These are phyloP conservation scores for Virgularia gustaviana DNA, from an alignment of 92 coral and sea anemone genomes.

Conservation along the genomic window DNA sequence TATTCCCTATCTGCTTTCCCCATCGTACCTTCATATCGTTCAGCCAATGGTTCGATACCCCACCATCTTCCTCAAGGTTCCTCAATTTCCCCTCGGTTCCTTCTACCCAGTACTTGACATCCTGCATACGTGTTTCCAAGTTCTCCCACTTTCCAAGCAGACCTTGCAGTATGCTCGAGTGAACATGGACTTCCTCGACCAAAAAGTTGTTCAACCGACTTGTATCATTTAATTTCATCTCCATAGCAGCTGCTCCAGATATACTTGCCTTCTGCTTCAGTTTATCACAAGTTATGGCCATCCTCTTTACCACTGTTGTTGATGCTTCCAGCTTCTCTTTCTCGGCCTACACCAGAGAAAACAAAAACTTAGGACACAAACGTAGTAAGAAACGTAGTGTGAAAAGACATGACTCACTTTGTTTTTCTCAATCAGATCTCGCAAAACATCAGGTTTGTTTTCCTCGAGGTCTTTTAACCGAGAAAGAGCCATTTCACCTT, in stretches of 20 bases:
- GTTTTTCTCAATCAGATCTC: conserved; percentile 54
- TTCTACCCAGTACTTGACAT: conserved; percentile 81
- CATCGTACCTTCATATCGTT: conserved; percentile 28
- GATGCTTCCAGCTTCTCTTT: conserved; percentile 58
- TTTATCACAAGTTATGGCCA: conserved; percentile 69
- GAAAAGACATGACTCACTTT: conserved; percentile 52
- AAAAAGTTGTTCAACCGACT: conserved; percentile 70
- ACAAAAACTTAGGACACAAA: background rate
- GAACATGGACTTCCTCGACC: conserved; percentile 71
- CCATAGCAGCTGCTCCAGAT: conserved; percentile 71
- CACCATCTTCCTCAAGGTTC: conserved; percentile 58
- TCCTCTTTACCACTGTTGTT: conserved; percentile 56
- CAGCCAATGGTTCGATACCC: conserved; percentile 86
- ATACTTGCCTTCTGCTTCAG: conserved; percentile 68
- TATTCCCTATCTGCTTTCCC: background rate
- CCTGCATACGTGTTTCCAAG: conserved; percentile 70
- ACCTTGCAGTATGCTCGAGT: conserved; percentile 62
- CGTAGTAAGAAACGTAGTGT: background rate
- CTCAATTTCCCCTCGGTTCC: conserved; percentile 70
- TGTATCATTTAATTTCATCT: conserved; percentile 66
- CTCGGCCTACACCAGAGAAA: conserved; percentile 48
- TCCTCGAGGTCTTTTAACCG: conserved; percentile 63
- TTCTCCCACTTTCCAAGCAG: conserved; percentile 79
- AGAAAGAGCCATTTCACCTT: conserved; percentile 80
- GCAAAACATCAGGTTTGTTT: conserved; percentile 68